phyloP scores from a whole-genome alignment of 2,113 vertebrate genomes.

The Merops nubicus region DNA sequence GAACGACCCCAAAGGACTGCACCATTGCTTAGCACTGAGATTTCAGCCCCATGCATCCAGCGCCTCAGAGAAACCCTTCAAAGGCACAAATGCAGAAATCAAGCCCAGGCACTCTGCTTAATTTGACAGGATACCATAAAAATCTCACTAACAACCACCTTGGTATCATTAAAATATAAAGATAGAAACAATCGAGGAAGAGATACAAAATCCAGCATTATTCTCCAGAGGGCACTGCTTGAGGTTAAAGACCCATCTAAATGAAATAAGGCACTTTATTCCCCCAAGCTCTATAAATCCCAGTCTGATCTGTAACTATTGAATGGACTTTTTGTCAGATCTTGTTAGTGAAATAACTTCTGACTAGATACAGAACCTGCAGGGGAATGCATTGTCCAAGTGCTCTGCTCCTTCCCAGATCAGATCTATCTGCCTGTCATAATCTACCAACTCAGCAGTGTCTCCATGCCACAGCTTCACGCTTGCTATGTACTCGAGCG shows the following conservation, averaged over 20 bases:
- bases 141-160: constrained; percentile 13
- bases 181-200: constrained; percentile 30
- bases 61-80: not conserved
- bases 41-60: not conserved
- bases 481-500: fast-evolving
- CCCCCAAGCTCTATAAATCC: constrained; percentile 26
- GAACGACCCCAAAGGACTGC: fast-evolving
- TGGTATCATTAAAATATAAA: constrained; percentile 19
- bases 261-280: constrained; percentile 44
- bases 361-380: not conserved
- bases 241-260: constrained; percentile 44
- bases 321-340: constrained; percentile 46
- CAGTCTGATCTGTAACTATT: constrained; percentile 20
- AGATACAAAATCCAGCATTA: not conserved
- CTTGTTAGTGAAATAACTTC: constrained; percentile 45
- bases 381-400: not conserved
- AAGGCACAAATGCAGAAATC: not conserved
- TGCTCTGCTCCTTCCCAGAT: not conserved
- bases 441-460: not conserved
- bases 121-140: constrained; percentile 20
- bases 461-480: not conserved
- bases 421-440: not conserved
- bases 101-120: not conserved
- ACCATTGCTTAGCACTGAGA: not conserved
- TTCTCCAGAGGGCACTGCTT: not conserved